Percentiles rank a stretch among this genome's conserved stretches.
These are phyloP conservation scores for Drosophila nigricruria DNA, from an alignment of 2,888 invertebrate genomes.

Conservation along the genomic window DNA sequence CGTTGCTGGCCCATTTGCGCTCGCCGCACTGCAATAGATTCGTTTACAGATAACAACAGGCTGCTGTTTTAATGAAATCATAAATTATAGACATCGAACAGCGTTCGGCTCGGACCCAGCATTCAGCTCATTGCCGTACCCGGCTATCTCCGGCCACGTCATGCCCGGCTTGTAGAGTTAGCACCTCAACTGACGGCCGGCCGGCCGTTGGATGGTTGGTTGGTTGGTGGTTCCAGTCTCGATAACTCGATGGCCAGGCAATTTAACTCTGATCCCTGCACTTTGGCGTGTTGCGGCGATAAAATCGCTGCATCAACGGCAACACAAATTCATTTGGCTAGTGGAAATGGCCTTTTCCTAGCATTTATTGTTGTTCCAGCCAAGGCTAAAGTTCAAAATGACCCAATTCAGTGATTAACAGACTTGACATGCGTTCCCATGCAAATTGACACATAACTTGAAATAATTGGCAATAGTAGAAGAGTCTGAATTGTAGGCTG, in stretches of 20 bases:
- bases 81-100: constrained; percentile 82
- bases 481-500: not conserved
- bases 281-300: constrained; percentile 78
- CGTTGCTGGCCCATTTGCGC: constrained; percentile 74
- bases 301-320: constrained; percentile 60
- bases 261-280: constrained; percentile 79
- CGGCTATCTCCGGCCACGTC: constrained; percentile 68
- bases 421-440: constrained; percentile 64
- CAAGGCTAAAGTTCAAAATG: constrained; percentile 80
- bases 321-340: constrained; percentile 24
- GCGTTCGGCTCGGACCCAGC: constrained; percentile 7
- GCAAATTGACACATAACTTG: constrained; percentile 66
- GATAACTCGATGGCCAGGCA: constrained; percentile 70
- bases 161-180: constrained; percentile 78
- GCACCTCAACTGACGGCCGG: constrained; percentile 64
- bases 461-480: too few species aligned
- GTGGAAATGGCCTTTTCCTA: constrained; percentile 28
- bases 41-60: constrained; percentile 82
- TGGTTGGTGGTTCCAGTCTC: constrained; percentile 33
- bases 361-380: constrained; percentile 39
- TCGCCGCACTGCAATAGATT: constrained; percentile 75
- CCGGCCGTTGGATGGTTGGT: constrained; percentile 26
- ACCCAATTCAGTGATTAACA: constrained; percentile 74
- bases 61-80: constrained; percentile 85
- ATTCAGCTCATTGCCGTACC: constrained; percentile 1